A percentile compares a stretch with the other conserved stretches of the same genome.
phyloP scores from a whole-genome alignment of 2,797 vertebrate genomes.

The Sebastolobus altivelis region DNA sequence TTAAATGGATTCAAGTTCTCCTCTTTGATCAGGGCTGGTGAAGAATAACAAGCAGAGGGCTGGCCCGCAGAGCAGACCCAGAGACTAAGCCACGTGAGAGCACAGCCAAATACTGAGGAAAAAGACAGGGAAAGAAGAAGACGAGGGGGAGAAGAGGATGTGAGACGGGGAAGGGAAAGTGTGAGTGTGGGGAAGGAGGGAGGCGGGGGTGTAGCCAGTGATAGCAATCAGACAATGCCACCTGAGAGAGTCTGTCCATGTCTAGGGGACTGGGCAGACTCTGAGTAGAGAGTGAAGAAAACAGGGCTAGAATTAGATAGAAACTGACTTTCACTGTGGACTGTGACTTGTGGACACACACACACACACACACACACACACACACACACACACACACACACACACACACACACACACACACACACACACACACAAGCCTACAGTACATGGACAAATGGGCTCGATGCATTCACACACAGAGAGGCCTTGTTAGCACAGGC shows the following conservation, averaged over 20 bases:
- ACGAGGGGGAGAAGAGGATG: constrained; percentile 11
- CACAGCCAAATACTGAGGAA: constrained; percentile 63
- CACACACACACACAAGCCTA: not conserved
- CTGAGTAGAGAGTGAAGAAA: constrained; percentile 43
- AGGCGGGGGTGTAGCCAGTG: not conserved
- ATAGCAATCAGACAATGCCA: constrained; percentile 70
- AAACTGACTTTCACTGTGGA: constrained; percentile 51
- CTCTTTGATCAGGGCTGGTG: constrained; percentile 83
- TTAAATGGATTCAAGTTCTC: constrained; percentile 85
- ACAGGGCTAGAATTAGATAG: constrained; percentile 42
- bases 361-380: not conserved
- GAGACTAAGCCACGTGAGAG: constrained; percentile 77
- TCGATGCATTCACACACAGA: constrained; percentile 14
- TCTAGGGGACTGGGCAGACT: constrained; percentile 45
- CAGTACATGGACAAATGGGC: constrained; percentile 27
- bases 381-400: not conserved
- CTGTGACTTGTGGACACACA: constrained; percentile 19
- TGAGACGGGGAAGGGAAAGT: constrained; percentile 22
- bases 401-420: not conserved
- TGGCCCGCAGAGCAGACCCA: constrained; percentile 74
- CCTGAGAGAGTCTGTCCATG: constrained; percentile 63
- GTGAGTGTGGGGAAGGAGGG: not conserved
- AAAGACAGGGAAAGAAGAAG: constrained; percentile 42
- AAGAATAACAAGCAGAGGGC: constrained; percentile 83
- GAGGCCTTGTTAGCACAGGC: constrained; percentile 41